Conservation (phyloP, 2,888 invertebrate genomes). For the Hydriomena furcata region DNA sequence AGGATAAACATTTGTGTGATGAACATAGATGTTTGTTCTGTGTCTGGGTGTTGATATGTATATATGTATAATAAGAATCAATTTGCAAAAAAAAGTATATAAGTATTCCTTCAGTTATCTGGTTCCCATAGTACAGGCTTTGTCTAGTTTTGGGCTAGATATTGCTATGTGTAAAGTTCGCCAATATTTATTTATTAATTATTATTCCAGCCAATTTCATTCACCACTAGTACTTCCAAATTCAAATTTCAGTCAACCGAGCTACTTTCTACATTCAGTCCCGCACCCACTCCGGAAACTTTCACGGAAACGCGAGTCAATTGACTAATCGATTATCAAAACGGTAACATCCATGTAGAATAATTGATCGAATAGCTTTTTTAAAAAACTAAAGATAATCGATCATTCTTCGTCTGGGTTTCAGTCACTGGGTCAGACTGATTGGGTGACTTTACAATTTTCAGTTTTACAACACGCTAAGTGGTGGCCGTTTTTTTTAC, state of each 20-base stretch:
- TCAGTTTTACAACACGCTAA: not conserved
- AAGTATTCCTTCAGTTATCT: no score
- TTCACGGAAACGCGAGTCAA: slow-evolving; percentile 60
- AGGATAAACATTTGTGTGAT: no score
- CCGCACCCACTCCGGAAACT: slow-evolving; percentile 52
- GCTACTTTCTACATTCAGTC: slow-evolving; percentile 18
- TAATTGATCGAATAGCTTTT: slow-evolving; percentile 61
- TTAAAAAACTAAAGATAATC: slow-evolving; percentile 34
- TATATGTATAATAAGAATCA: no score
- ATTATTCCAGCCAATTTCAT: not conserved
- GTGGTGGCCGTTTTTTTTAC: no score
- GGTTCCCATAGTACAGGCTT: no score
- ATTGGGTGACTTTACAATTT: slow-evolving; percentile 18
- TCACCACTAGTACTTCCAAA: slow-evolving; percentile 1
- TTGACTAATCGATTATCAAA: slow-evolving; percentile 67
- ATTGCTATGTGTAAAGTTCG: no score
- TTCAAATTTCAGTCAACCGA: slow-evolving; percentile 14
- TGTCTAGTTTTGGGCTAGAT: no score
- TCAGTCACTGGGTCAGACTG: slow-evolving; percentile 25
- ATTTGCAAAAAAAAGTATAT: no score
- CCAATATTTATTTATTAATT: no score
- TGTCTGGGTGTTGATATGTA: no score
- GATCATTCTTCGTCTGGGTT: slow-evolving; percentile 24
- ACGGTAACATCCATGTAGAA: slow-evolving; percentile 71
- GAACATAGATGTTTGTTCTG: no score